Conservation (phyloP, 2,113 vertebrate genomes). For the Sterna hirundo region DNA sequence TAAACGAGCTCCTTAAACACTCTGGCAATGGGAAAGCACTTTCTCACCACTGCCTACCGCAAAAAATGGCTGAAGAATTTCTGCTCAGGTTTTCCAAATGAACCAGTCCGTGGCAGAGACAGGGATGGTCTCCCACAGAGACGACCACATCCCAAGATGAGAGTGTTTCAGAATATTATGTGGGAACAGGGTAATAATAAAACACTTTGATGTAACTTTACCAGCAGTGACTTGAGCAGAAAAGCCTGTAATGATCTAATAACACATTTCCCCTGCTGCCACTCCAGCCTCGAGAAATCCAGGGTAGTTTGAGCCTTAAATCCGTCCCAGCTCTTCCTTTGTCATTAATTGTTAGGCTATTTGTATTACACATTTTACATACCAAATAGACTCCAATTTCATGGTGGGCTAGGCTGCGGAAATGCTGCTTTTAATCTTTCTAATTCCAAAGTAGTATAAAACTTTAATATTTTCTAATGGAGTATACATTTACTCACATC, state of each 20-base stretch:
- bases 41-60: neutral
- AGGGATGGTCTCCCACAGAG: neutral
- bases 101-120: neutral
- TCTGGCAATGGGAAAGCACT: neutral
- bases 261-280: conserved; percentile 31
- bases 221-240: neutral
- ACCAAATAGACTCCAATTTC: conserved; percentile 70
- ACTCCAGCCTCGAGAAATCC: conserved; percentile 19
- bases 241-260: conserved; percentile 36
- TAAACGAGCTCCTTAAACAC: neutral
- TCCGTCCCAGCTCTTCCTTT: conserved; percentile 11
- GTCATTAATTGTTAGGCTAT: conserved; percentile 61
- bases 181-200: neutral
- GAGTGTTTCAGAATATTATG: neutral
- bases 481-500: conserved; percentile 64
- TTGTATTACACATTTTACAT: conserved; percentile 57
- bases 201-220: conserved; percentile 4
- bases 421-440: conserved; percentile 67
- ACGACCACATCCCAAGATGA: rapidly evolving
- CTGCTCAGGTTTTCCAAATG: neutral
- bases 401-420: conserved; percentile 60
- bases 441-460: conserved; percentile 69
- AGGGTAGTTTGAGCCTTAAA: conserved; percentile 17
- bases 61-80: neutral
- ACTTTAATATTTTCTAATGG: conserved; percentile 71